A percentile compares a stretch with the other conserved stretches of the same genome.
These are phyloP conservation scores for Bhutanitis thaidina DNA, from an alignment of 2,888 invertebrate genomes.

Conservation along the genomic window DNA sequence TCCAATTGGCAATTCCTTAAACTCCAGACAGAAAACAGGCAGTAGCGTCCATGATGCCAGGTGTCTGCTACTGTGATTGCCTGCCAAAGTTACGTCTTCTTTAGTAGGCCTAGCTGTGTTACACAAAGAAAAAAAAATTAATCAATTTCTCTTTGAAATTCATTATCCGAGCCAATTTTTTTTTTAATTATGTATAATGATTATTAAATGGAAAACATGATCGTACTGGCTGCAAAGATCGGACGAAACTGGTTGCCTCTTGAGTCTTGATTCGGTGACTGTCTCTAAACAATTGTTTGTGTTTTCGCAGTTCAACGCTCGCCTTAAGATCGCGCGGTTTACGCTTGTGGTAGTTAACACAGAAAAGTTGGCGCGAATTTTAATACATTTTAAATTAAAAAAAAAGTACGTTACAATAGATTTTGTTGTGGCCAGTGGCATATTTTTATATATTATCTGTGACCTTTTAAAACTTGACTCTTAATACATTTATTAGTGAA, in stretches of 20 bases:
- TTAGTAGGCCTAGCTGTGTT: too few species aligned
- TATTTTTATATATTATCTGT: not conserved
- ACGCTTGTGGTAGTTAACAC: slow-evolving; percentile 4
- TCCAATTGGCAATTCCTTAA: too few species aligned
- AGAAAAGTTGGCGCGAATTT: slow-evolving; percentile 4
- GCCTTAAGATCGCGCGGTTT: slow-evolving; percentile 15
- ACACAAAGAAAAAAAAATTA: not conserved
- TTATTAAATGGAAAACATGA: too few species aligned
- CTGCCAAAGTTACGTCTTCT: too few species aligned
- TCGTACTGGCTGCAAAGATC: not conserved
- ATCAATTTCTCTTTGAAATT: too few species aligned
- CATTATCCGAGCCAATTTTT: too few species aligned
- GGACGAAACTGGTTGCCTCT: slow-evolving; percentile 1
- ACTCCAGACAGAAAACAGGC: too few species aligned
- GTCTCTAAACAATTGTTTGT: slow-evolving; percentile 18
- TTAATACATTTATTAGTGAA: too few species aligned
- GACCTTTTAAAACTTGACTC: not conserved
- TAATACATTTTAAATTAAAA: not conserved
- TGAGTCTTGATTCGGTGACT: slow-evolving; percentile 8
- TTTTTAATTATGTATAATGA: too few species aligned
- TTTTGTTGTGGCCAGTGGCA: not conserved
- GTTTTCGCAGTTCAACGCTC: slow-evolving; percentile 16
- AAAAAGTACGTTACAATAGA: not conserved
- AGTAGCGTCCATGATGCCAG: too few species aligned
- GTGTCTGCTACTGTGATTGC: too few species aligned